Base-by-base conservation (phyloP, 2,797 vertebrate species). In the Gymnocypris eckloni region DNA sequence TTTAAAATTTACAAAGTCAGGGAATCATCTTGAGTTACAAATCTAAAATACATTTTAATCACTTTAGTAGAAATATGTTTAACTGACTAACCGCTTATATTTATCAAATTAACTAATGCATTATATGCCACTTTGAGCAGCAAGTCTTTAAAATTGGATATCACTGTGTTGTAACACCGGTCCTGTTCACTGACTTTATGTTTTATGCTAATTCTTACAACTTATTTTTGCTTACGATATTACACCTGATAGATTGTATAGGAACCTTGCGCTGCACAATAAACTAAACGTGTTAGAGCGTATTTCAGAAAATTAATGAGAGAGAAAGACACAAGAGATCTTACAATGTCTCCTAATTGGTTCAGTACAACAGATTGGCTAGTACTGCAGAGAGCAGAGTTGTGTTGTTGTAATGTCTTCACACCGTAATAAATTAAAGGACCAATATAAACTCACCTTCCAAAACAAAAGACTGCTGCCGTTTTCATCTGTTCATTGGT, bases 401-500 rank as follows among this genome's bases (percentile, higher is more conserved):
- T 64, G 77, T 64, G 45, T 66, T 80, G 6, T 66, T 66, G 25
- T 50, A 79, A 45, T 7, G 2, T 64, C 77, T 79, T 79, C 41
- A 64, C 22, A 2, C 9, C 1, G 25, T 64, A 64, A 79, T 79
- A 79, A 45, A 79, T 64, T 64, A 64, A 79, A 43, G 59, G n/a
- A 64, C 78, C 59, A 48, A 50, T 67, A 64, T 54, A 41, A 56
- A 15, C 13, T 64, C 83, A 81, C 22, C 50, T 59, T 45, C 77
- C 37, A 18, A 76, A 84, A 84, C 48, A 87, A 82, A 88, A 75
- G 72, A 67, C 37, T 80, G 12, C n/a, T 66, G 76, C 15, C 13
- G 67, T 87, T 89, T 82, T 88, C 78, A 87, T 89, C 88, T 85
- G 56, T 59, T 79, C 77, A 73, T 80, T 79, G 69, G 28, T 73